Base-by-base conservation (phyloP, 1,140 invertebrate genomes). In the Drosophila kohkoa region DNA sequence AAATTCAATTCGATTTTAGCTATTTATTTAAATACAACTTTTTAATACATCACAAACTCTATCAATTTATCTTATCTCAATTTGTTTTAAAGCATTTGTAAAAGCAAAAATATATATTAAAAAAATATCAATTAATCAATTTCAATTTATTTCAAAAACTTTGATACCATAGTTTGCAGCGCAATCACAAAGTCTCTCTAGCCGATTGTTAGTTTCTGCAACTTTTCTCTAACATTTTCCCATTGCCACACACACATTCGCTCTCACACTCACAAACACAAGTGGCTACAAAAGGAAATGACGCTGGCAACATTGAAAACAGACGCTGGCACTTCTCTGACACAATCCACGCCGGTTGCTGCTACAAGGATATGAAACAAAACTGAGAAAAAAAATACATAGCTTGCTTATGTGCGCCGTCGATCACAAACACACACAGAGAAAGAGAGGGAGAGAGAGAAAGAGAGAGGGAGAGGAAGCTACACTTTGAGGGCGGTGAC, bases 301-400 rank as follows among this genome's bases (percentile, higher is more conserved):
- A 89, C 81, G 80, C 75, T 85, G 87, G 81, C 86, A 89, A 89
- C 85, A 89, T 89, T 90, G 86, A 81, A 89, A 89, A 89, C 85
- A 89, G 85, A 89, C 86, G 78, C 75, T 85, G 85, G 78, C 85
- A 89, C 85, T 89, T 89, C 68, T 85, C 62, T 69, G 74, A 85
- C 78, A 89, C 85, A 85, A 89, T 79, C 51, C 51, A 54, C 66
- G 51, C 68, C 81, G 85, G 51, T 78, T 74, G 80, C 70, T 69
- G 76, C 75, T 63, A 89, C 81, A 85, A 89, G 85, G 78, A 86
- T 82, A 81, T 68, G 64, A 75, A 80, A 67, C 46, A n/a, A 41
- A 57, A 41, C 32, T 13, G n/a, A 32, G 6, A 82, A 68, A 58
- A 52, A 41, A 58, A 46, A 60, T 65, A 64, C 54, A 60, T 60